phyloP scores from a whole-genome alignment of 92 coral and sea anemone species.

The Desmophyllum pertusum region DNA sequence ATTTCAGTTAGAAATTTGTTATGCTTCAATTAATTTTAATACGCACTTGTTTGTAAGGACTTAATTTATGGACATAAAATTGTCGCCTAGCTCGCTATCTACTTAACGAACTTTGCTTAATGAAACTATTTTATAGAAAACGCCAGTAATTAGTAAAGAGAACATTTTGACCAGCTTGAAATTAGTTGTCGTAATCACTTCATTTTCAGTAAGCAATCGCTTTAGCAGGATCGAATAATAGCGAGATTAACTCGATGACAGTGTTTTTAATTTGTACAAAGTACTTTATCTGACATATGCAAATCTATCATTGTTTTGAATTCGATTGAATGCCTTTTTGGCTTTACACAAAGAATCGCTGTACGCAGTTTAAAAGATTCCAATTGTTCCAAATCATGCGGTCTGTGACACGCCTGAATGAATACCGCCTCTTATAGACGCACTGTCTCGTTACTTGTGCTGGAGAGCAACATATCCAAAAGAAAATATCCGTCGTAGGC shows the following conservation, averaged over 20 bases:
- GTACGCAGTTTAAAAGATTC: neutral
- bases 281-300: slow-evolving; percentile 30
- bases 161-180: neutral
- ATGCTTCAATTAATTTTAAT: slow-evolving; percentile 5
- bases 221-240: neutral
- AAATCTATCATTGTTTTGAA: slow-evolving; percentile 17
- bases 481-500: neutral
- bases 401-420: neutral
- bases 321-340: neutral
- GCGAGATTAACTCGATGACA: neutral
- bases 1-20: neutral
- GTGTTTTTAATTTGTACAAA: slow-evolving; percentile 14
- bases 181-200: neutral
- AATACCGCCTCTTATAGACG: neutral
- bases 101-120: neutral
- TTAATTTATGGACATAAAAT: neutral
- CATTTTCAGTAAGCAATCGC: neutral
- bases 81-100: neutral
- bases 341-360: slow-evolving; percentile 7
- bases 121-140: neutral
- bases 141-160: neutral
- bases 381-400: slow-evolving; percentile 9
- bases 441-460: too few species aligned
- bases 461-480: neutral
- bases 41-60: neutral